phyloP scores from a whole-genome alignment of 1,140 invertebrate species.

The Ridgeia piscesae region DNA sequence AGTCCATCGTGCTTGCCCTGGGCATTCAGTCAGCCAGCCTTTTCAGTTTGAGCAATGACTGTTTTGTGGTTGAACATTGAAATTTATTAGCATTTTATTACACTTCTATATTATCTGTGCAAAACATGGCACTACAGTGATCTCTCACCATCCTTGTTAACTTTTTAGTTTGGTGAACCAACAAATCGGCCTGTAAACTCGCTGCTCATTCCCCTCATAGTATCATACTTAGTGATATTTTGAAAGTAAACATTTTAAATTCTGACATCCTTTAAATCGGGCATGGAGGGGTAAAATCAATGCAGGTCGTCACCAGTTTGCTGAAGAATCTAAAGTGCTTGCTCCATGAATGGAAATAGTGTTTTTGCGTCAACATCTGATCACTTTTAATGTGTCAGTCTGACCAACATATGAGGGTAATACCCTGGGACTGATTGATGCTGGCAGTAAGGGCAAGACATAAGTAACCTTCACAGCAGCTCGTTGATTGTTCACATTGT shows the following conservation, averaged over 20 bases:
- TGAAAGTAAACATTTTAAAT: background rate
- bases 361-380: background rate
- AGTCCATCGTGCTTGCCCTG: too few relatives aligned
- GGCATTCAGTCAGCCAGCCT: too few relatives aligned
- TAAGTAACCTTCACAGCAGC: background rate
- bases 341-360: background rate
- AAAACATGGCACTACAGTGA: too few relatives aligned
- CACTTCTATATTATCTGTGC: too few relatives aligned
- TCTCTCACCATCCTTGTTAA: too few relatives aligned
- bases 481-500: background rate
- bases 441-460: background rate
- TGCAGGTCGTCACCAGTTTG: background rate
- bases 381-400: background rate
- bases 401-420: background rate
- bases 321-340: background rate
- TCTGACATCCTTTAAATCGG: background rate
- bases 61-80: too few relatives aligned
- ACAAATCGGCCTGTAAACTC: too few relatives aligned
- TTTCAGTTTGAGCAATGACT: too few relatives aligned
- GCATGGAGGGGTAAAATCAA: background rate
- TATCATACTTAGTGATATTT: background rate
- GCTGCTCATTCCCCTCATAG: too few relatives aligned
- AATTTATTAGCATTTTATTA: background rate
- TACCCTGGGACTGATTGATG: background rate
- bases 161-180: too few relatives aligned